Conservation (phyloP, 2,113 vertebrate species). For the Hassar affinis region DNA sequence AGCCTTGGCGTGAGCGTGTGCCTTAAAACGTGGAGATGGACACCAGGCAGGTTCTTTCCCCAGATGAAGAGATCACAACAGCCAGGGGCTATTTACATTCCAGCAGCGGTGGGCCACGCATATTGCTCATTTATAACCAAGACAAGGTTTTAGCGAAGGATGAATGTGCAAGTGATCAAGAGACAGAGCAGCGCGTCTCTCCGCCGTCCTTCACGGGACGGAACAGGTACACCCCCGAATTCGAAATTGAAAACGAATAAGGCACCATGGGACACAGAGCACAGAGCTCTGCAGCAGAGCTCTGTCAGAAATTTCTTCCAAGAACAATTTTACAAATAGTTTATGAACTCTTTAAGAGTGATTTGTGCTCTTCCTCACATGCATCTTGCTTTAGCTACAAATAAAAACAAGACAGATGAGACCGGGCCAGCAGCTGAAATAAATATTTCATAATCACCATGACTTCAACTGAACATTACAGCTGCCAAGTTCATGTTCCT, state of each 20-base stretch:
- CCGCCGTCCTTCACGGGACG: background rate
- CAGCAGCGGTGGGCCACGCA: slow-evolving; percentile 39
- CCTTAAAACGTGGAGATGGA: slow-evolving; percentile 20
- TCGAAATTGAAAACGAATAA: background rate
- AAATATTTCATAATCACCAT: background rate
- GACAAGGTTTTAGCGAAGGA: slow-evolving; percentile 14
- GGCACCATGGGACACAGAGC: background rate
- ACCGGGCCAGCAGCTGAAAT: slow-evolving; percentile 15
- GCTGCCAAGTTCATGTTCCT: slow-evolving; percentile 23
- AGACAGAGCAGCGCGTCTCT: slow-evolving; percentile 7
- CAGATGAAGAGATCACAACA: slow-evolving; percentile 31
- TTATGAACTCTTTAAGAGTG: background rate
- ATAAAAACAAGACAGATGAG: slow-evolving; percentile 8
- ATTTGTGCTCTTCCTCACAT: background rate
- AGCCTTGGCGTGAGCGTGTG: slow-evolving; percentile 45
- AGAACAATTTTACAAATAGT: background rate
- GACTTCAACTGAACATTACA: slow-evolving; percentile 24
- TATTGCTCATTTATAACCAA: slow-evolving; percentile 22
- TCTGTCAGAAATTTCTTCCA: background rate
- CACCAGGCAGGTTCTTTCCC: slow-evolving; percentile 32
- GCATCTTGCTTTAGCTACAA: background rate
- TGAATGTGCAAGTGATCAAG: slow-evolving; percentile 43
- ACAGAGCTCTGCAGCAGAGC: background rate
- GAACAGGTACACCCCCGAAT: slow-evolving; percentile 11
- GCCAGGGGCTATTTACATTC: slow-evolving; percentile 50